A percentile compares a stretch with the other conserved stretches of the same genome.
phyloP scores from a whole-genome alignment of 2,797 vertebrate species.

The Falco rusticolus region DNA sequence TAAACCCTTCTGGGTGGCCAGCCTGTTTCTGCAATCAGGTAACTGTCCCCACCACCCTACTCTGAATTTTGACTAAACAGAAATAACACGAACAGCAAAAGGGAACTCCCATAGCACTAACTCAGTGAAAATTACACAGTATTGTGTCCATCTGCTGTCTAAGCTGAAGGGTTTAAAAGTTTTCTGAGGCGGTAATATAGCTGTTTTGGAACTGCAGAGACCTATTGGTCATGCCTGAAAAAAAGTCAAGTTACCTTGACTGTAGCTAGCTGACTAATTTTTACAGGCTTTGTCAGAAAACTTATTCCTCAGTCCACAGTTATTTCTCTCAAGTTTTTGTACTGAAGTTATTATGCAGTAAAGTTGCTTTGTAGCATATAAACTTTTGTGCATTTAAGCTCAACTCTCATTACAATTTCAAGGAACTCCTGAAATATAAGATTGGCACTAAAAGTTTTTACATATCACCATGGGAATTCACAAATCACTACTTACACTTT shows the following conservation, averaged over 20 bases:
- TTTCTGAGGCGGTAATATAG: neutral
- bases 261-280: neutral
- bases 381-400: neutral
- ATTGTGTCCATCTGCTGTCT: neutral
- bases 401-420: neutral
- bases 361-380: neutral
- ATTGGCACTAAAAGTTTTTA: neutral
- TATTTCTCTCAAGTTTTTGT: neutral
- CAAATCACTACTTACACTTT: neutral
- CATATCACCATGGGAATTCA: neutral
- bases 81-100: neutral
- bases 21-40: neutral
- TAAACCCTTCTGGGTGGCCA: neutral
- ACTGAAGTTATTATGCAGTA: neutral
- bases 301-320: neutral
- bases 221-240: neutral
- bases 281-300: neutral
- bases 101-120: neutral
- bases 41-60: neutral
- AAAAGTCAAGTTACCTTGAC: neutral
- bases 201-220: neutral
- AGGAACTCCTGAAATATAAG: neutral
- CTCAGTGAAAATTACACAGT: neutral
- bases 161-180: neutral
- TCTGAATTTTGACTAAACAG: neutral